Evolutionary conservation across 2,797 vertebrate species (phyloP).

Genomic region (Ambastaia sidthimunki): DNA sequence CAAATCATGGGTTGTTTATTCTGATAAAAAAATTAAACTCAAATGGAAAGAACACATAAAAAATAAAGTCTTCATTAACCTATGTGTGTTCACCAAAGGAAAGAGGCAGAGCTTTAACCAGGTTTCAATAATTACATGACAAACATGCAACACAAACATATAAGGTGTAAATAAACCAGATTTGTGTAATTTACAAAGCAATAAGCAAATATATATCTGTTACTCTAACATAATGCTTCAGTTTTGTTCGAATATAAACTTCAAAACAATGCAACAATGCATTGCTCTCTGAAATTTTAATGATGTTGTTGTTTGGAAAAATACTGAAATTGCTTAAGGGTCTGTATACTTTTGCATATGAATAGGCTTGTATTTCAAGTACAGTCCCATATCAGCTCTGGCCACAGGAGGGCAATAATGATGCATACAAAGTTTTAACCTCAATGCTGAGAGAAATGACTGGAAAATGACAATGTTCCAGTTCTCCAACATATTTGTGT

Average conservation of each 20-base stretch:
- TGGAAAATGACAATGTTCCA: not conserved
- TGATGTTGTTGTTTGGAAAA: not conserved
- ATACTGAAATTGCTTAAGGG: not conserved
- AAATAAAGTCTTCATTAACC: not conserved
- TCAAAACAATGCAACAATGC: no score
- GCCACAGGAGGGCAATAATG: constrained; percentile 81
- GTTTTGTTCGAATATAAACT: not conserved
- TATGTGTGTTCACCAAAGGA: not conserved
- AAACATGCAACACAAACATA: not conserved
- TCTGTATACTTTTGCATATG: not conserved
- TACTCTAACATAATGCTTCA: not conserved
- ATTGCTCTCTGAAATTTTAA: not conserved
- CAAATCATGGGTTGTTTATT: not conserved
- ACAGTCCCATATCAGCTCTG: constrained; percentile 4
- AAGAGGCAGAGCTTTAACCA: not conserved
- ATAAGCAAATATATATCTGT: no score
- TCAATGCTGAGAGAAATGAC: constrained; percentile 4
- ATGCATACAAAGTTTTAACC: constrained; percentile 60
- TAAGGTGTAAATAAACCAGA: no score
- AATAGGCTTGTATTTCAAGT: not conserved
- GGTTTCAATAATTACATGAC: not conserved
- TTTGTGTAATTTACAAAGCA: no score
- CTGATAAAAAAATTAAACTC: no score
- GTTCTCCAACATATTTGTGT: not conserved
- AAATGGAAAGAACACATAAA: no score